These are phyloP conservation scores for Eristalinus sepulchralis DNA, from an alignment of 2,888 invertebrate species.

Conservation along the genomic window DNA sequence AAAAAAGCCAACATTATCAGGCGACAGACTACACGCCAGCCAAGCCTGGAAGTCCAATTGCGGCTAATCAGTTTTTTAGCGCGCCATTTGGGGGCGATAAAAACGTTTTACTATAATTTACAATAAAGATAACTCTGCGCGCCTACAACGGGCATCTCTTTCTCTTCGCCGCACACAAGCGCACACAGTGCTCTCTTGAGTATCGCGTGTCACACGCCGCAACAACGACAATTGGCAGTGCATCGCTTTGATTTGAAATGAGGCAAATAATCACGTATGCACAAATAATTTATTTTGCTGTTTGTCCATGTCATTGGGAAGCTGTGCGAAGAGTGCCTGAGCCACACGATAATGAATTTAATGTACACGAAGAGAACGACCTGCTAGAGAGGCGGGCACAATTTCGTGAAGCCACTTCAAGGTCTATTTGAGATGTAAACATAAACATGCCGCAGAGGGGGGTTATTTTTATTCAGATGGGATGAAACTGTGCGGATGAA, in stretches of 20 bases:
- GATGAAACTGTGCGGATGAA: too few species aligned
- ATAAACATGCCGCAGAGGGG: too few species aligned
- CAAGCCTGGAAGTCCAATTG: slow-evolving; percentile 7
- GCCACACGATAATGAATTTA: not conserved
- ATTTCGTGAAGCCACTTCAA: not conserved
- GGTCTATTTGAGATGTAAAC: not conserved
- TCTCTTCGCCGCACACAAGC: not conserved
- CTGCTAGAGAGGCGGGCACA: not conserved
- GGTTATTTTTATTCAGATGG: too few species aligned
- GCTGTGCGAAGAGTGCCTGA: not conserved
- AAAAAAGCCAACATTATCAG: not conserved
- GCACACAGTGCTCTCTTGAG: not conserved
- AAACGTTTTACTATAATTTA: slow-evolving; percentile 20
- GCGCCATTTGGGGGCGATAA: slow-evolving; percentile 14
- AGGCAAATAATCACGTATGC: not conserved
- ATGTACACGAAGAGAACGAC: not conserved
- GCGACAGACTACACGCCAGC: slow-evolving; percentile 1
- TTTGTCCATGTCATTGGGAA: not conserved
- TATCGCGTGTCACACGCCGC: not conserved
- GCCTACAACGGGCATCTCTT: not conserved
- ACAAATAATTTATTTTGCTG: not conserved
- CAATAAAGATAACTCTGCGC: slow-evolving; percentile 1
- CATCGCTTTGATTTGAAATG: not conserved
- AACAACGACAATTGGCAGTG: not conserved
- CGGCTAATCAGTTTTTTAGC: slow-evolving; percentile 11